Base-by-base conservation (phyloP, 2,113 vertebrate species). In the Gavia stellata region DNA sequence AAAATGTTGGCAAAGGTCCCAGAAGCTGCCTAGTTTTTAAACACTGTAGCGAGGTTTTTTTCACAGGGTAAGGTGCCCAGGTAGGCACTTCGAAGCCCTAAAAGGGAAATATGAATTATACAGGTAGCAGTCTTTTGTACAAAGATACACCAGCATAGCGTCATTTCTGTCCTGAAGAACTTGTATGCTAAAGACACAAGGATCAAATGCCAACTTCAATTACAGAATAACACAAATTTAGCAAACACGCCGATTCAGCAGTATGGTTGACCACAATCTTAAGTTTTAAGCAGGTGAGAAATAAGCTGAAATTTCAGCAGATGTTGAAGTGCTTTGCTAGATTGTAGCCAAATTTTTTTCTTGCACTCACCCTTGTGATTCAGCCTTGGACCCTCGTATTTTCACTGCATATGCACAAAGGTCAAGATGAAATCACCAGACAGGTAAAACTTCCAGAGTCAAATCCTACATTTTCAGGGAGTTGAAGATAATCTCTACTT, bases 391-490 rank as follows among this genome's bases (percentile, higher is more conserved):
- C 12, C 21, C 7, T 86, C 14, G 1, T 14, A 56, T 68, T 86
- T 90, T 53, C 40, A 80, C 7, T 68, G 47, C 16, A 45, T 28
- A 9, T 9, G 14, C 29, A 79, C 21, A 59, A 53, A 71, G 25
- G n/a, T 59, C 47, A 95, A 78, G 17, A 74, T 40, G 19, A 66
- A 81, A 91, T 66, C 23, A 38, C 13, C 20, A 81, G 40, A 66
- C 10, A 66, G 10, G 36, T 79, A 53, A 92, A 91, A 75, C 11
- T 79, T 59, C 11, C 29, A 63, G 21, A 83, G 31, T 26, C 25
- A 89, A 89, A 87, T 63, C 62, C 49, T 56, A 83, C 38, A 73
- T 82, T 95, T 87, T 79, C 8, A 4, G 34, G 31, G n/a, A 94
- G 25, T 4, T 82, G 47, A 40, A 86, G 40, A 45, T 56, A 66